Percentiles rank a stretch among this genome's conserved stretches.
These are phyloP conservation scores for Amia ocellicauda DNA, from an alignment of 2,113 vertebrate genomes.

Conservation along the genomic window DNA sequence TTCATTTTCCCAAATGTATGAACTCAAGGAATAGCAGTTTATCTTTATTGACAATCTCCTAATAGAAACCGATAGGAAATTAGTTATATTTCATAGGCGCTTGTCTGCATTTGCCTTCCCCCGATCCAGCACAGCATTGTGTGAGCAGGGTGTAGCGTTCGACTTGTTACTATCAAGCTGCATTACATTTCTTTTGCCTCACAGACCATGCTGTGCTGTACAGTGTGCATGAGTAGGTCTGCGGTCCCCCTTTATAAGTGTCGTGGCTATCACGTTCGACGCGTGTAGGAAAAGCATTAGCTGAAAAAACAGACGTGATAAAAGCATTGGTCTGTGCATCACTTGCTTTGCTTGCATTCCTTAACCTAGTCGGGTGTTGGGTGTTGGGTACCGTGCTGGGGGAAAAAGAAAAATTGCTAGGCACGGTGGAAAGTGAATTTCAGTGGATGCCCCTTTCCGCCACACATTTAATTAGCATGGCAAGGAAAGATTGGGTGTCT, in stretches of 20 bases:
- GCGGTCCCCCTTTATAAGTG: neutral
- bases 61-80: too few relatives aligned
- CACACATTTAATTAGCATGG: too few relatives aligned
- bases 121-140: too few relatives aligned
- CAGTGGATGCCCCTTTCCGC: neutral
- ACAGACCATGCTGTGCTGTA: neutral
- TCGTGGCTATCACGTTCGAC: neutral
- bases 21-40: too few relatives aligned
- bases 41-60: too few relatives aligned
- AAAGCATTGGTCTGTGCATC: neutral
- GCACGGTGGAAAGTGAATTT: neutral
- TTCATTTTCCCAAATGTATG: too few relatives aligned
- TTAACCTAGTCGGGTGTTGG: conserved; percentile 1
- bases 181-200: neutral
- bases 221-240: neutral
- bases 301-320: neutral
- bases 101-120: too few relatives aligned
- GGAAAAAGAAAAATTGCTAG: conserved; percentile 2
- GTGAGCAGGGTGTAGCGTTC: too few relatives aligned
- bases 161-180: neutral
- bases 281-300: conserved; percentile 1
- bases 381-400: neutral
- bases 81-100: too few relatives aligned
- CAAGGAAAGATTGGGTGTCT: too few relatives aligned
- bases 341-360: neutral